Evolutionary conservation across 2,888 invertebrate genomes (phyloP).

Genomic region (Microplitis manilae): DNA sequence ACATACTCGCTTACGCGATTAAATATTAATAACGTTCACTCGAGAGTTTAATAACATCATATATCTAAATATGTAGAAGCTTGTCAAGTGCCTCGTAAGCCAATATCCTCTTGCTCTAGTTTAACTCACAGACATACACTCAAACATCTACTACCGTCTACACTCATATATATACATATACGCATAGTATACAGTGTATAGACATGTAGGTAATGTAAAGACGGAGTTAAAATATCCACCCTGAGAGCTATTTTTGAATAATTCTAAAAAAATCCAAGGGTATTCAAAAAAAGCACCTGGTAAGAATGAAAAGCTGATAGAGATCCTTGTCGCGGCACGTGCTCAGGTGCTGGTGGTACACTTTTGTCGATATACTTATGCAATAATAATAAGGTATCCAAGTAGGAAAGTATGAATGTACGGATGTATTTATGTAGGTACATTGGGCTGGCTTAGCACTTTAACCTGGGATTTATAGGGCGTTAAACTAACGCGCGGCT

Average conservation of each 20-base stretch:
- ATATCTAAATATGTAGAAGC: not conserved
- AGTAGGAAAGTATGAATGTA: constrained; percentile 16
- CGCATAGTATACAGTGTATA: not conserved
- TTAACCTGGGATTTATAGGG: constrained; percentile 61
- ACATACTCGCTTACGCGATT: constrained; percentile 12
- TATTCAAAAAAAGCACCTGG: not conserved
- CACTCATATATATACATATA: not conserved
- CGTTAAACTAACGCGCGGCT: constrained; percentile 61
- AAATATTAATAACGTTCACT: constrained; percentile 28
- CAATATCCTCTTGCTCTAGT: constrained; percentile 11
- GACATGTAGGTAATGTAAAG: too few relatives aligned
- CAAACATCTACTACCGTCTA: not conserved
- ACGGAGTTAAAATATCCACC: too few relatives aligned
- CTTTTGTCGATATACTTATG: constrained; percentile 1
- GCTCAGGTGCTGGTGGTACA: not conserved
- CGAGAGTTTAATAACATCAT: constrained; percentile 8
- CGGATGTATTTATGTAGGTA: not conserved
- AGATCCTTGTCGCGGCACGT: constrained; percentile 15
- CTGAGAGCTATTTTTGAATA: too few relatives aligned
- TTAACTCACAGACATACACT: not conserved
- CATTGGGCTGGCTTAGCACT: constrained; percentile 50
- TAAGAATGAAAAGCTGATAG: not conserved
- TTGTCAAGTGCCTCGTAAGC: constrained; percentile 15
- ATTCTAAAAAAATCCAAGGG: not conserved
- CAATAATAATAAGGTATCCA: not conserved